Evolutionary conservation across 2,113 vertebrate genomes (phyloP), one percentile per base, ranked within the genome.

Genomic region (Tauraco erythrolophus): DNA sequence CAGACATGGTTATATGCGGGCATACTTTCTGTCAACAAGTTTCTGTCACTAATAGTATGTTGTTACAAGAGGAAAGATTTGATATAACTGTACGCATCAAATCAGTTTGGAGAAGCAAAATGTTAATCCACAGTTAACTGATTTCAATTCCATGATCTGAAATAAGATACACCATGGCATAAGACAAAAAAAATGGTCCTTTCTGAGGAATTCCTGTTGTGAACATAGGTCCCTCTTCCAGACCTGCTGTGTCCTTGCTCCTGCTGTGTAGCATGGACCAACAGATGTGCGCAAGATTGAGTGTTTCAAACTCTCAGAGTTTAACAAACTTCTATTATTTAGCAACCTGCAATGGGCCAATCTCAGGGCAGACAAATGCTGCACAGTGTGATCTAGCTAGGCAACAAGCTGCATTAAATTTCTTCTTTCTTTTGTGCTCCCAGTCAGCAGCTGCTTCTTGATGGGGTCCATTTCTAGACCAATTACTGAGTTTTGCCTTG

Each of bases 401-500:
- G 33, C 51, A 78, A 82, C 10, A 70, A 86, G 21, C 21, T 43
- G 31, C 35, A 71, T 51, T 68, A 56, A 45, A 58, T 70, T 46
- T 54, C 12, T 76, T 60, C 46, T 46, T 84, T 91, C 13, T 70
- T 91, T 85, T 75, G 53, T 74, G 48, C 25, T 91, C 62, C 65
- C 45, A 84, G 51, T n/a, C 25, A 43, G 35, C 72, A 71, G 24
- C 35, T 1, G 0, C 75, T 96, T 95, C 93, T 77, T 6, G 33
- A 98, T 98, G 97, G 91, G 92, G 6, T 97, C 95, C 17, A 46
- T 98, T 58, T 94, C 98, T 69, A 89, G 82, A 84, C 62, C 98
- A 25, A 90, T 98, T 84, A 96, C 60, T 62, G 96, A 98, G 48
- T 98, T 98, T 96, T 97, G 97, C 92, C 97, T 98, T n/a, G 98